A percentile compares a stretch with the other conserved stretches of the same genome.
Evolutionary conservation across 2,113 vertebrate species (phyloP).

Genomic region (Rhinoptilus africanus): DNA sequence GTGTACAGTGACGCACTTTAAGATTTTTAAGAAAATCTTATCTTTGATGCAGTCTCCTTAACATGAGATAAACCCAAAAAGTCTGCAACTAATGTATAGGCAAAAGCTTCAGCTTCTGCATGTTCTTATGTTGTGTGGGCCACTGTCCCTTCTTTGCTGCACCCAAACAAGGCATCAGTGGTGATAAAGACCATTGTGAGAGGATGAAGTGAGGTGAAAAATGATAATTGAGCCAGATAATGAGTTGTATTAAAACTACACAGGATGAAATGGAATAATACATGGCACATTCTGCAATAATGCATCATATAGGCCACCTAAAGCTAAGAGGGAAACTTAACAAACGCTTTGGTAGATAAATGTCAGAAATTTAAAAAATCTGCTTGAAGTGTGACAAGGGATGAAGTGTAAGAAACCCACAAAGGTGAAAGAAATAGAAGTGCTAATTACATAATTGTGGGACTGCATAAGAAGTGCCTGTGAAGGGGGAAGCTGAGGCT

Average conservation of each 20-base stretch:
- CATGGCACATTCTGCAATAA: neutral
- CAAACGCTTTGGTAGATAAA: neutral
- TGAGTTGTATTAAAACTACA: neutral
- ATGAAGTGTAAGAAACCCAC: neutral
- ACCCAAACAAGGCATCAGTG: neutral
- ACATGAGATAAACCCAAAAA: neutral
- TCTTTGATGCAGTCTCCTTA: neutral
- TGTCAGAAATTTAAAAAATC: neutral
- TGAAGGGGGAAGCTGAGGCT: neutral
- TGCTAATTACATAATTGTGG: neutral
- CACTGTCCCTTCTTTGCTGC: neutral
- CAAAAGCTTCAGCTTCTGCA: neutral
- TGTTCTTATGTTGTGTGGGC: neutral
- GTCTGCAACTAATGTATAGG: neutral
- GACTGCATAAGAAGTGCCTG: neutral
- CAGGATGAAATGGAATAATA: neutral
- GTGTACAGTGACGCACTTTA: neutral
- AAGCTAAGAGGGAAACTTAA: neutral
- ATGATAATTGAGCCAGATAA: neutral
- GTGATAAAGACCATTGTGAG: neutral
- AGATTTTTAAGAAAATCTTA: neutral
- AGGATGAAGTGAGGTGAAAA: neutral
- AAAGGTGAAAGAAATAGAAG: neutral
- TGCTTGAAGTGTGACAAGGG: neutral
- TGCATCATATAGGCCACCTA: neutral